Conservation (phyloP, 2,888 invertebrate genomes). For the Epirrhoe tristata region DNA sequence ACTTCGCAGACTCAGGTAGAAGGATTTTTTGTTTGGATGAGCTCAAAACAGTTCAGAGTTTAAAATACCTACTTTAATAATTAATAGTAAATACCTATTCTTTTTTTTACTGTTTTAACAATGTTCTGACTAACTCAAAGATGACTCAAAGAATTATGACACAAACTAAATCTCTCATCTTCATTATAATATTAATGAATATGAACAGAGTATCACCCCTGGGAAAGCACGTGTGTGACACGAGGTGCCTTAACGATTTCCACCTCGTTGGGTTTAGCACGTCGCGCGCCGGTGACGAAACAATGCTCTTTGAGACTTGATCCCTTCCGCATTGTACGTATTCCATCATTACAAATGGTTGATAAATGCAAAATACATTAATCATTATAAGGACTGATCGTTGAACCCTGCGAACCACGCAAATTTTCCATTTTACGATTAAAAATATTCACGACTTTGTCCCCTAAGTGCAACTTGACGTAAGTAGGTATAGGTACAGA, state of each 20-base stretch:
- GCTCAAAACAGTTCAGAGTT: not conserved
- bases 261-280: slow-evolving; percentile 42
- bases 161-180: not conserved
- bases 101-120: no score
- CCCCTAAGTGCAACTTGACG: not conserved
- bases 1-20: not conserved
- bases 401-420: not conserved
- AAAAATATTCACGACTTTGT: not conserved
- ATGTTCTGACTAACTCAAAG: no score
- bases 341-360: slow-evolving; percentile 53
- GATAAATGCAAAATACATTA: not conserved
- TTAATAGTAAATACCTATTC: no score
- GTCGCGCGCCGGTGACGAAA: slow-evolving; percentile 37
- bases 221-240: slow-evolving; percentile 30
- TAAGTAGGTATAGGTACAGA: not conserved
- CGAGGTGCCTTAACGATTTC: slow-evolving; percentile 39
- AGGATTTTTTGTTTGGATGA: not conserved
- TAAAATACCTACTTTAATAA: no score
- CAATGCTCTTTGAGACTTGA: slow-evolving; percentile 47
- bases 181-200: slow-evolving; percentile 12
- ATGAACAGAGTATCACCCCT: slow-evolving; percentile 31
- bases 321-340: slow-evolving; percentile 56
- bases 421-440: not conserved
- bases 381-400: not conserved
- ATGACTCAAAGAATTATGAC: not conserved